Evolutionary conservation across 2,797 vertebrate species (phyloP).

Genomic region (Odontamblyopus lacepedii): DNA sequence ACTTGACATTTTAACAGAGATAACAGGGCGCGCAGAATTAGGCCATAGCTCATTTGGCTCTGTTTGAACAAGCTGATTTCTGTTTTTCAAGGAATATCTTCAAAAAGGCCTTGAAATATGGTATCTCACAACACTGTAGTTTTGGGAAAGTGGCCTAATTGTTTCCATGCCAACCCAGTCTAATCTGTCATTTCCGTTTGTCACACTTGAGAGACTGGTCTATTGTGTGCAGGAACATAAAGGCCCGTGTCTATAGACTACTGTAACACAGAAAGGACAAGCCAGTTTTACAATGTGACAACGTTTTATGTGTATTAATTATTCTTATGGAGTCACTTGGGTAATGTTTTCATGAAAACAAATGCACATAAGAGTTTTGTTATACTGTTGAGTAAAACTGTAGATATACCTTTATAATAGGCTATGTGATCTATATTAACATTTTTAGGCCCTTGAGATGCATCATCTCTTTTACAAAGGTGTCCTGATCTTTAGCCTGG

Average conservation of each 20-base stretch:
- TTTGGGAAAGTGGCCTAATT: slow-evolving; percentile 12
- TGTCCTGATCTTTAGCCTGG: no score
- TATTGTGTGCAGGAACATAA: slow-evolving; percentile 1
- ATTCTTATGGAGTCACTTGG: slow-evolving; percentile 1
- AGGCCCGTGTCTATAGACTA: slow-evolving; percentile 1
- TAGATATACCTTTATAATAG: neutral
- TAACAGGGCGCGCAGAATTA: slow-evolving; percentile 55
- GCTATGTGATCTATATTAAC: no score
- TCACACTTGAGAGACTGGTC: slow-evolving; percentile 12
- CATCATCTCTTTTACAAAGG: no score
- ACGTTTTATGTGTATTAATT: neutral
- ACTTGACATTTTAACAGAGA: slow-evolving; percentile 74
- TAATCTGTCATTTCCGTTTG: slow-evolving; percentile 7
- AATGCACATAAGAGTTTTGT: neutral
- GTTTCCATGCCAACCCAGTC: slow-evolving; percentile 16
- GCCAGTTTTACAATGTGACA: neutral
- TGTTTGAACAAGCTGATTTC: slow-evolving; percentile 36
- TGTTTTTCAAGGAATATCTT: slow-evolving; percentile 27
- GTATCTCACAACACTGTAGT: slow-evolving; percentile 5
- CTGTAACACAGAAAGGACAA: slow-evolving; percentile 2
- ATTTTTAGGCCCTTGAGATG: no score
- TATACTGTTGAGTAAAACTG: neutral
- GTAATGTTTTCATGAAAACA: neutral
- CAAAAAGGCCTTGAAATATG: slow-evolving; percentile 5
- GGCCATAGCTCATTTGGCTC: slow-evolving; percentile 59